phyloP scores from a whole-genome alignment of 2,113 vertebrate genomes.

The Scytalopus superciliaris region DNA sequence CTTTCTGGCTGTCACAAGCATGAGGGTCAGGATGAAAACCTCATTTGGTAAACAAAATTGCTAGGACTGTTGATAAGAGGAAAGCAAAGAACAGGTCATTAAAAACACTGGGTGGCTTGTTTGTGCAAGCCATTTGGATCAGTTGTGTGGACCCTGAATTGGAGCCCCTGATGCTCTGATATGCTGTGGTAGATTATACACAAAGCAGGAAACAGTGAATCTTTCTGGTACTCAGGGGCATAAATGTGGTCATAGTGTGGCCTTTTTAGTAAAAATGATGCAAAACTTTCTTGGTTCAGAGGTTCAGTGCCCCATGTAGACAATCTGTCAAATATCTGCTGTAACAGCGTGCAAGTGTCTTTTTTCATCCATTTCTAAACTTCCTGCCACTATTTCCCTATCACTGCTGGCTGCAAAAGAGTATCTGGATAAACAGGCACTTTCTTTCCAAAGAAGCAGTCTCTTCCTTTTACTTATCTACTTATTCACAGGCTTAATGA shows the following conservation, averaged over 20 bases:
- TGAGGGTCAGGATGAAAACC: background rate
- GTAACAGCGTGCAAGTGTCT: background rate
- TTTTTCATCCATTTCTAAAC: background rate
- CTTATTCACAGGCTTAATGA: background rate
- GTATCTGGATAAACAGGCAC: background rate
- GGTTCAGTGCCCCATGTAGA: background rate
- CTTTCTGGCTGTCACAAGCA: background rate
- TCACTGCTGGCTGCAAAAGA: background rate
- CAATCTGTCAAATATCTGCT: background rate
- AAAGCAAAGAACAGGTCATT: background rate
- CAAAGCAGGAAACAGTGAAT: background rate
- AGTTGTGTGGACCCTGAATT: background rate
- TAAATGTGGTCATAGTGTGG: background rate
- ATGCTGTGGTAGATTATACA: background rate
- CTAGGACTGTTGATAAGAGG: background rate
- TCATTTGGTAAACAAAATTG: background rate
- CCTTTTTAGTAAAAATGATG: background rate
- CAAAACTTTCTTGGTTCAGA: background rate
- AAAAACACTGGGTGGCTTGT: background rate
- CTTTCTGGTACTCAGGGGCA: background rate
- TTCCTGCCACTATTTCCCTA: background rate
- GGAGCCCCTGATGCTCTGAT: accelerated
- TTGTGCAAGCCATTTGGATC: background rate
- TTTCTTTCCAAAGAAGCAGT: background rate
- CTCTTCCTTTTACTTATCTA: background rate